phyloP scores from a whole-genome alignment of 2,888 invertebrate genomes.

The Plebejus anna region DNA sequence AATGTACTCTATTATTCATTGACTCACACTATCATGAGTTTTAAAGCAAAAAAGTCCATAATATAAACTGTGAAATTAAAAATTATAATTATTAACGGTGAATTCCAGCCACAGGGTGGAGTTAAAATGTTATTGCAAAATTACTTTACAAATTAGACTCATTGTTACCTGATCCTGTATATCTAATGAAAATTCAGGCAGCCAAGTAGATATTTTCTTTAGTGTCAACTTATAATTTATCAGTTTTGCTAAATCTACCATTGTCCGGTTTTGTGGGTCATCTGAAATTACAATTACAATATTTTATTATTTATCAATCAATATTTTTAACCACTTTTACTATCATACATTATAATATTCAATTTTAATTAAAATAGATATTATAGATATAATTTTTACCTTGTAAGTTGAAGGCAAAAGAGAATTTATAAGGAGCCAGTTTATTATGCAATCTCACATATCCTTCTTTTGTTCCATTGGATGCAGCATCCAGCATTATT shows the following conservation, averaged over 20 bases:
- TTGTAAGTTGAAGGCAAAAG: conserved; percentile 76
- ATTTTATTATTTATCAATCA: neutral
- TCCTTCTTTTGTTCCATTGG: conserved; percentile 74
- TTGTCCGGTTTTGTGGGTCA: conserved; percentile 43
- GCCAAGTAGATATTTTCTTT: conserved; percentile 54
- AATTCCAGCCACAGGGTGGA: neutral
- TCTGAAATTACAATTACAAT: conserved; percentile 31
- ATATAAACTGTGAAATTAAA: too few species aligned
- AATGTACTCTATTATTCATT: too few species aligned
- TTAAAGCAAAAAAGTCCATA: too few species aligned
- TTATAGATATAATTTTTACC: conserved; percentile 44
- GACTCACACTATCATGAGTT: too few species aligned
- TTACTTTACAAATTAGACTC: neutral
- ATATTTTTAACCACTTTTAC: too few species aligned
- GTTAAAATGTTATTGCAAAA: neutral
- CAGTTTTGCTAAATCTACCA: conserved; percentile 54
- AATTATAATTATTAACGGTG: too few species aligned
- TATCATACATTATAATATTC: too few species aligned
- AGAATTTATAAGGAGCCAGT: conserved; percentile 88
- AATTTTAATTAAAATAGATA: too few species aligned
- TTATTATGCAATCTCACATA: conserved; percentile 83
- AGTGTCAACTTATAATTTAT: conserved; percentile 50
- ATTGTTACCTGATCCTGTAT: conserved; percentile 52
- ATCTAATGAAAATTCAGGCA: conserved; percentile 54
- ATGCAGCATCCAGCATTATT: conserved; percentile 78